Base-by-base conservation (phyloP, 2,113 vertebrate genomes). In the Lathamus discolor region DNA sequence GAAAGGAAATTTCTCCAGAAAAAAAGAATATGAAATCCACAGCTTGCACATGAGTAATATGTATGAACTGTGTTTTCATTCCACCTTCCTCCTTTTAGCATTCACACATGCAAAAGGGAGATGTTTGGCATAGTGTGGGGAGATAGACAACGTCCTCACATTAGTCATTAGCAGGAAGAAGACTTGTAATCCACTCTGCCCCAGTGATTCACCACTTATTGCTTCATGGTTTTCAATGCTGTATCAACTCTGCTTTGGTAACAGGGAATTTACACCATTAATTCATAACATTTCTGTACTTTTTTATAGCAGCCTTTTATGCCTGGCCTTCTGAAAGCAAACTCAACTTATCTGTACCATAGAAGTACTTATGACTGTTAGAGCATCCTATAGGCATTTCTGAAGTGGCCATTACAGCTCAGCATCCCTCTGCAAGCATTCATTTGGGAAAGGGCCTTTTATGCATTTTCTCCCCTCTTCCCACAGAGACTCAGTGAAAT, bases 61-160 rank as follows among this genome's bases (percentile, higher is more conserved):
- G 19, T 31, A 82, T 1, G 25, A 95, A 83, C 17, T n/a, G 29
- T 27, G 52, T 79, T 94, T 96, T 87, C 81, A 69, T 92, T 88
- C 81, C 95, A 82, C 69, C 54, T 92, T 90, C 78, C 78, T 62
- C 81, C 78, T 19, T 37, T 29, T 31, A 68, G 24, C 41, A 6
- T 48, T 90, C 74, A 62, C 70, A 15, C 62, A 52, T 33, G 67
- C 59, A 67, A 18, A 35, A 1, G 0, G 74, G 48, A 61, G 33
- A 31, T 24, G 57, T 48, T 72, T 80, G 67, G 78, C 37, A 17
- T 1, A 20, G 78, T 2, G 1, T 4, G 3, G 57, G 41, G 78
- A 82, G 77, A 22, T 78, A 85, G 70, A 49, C 0, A 1, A 55
- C 0, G 2, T 74, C 69, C 62, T 82, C 9, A 2, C 91, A 33